Evolutionary conservation across 2,797 vertebrate genomes (phyloP).

Genomic region (Parotocinclus haroldoi): DNA sequence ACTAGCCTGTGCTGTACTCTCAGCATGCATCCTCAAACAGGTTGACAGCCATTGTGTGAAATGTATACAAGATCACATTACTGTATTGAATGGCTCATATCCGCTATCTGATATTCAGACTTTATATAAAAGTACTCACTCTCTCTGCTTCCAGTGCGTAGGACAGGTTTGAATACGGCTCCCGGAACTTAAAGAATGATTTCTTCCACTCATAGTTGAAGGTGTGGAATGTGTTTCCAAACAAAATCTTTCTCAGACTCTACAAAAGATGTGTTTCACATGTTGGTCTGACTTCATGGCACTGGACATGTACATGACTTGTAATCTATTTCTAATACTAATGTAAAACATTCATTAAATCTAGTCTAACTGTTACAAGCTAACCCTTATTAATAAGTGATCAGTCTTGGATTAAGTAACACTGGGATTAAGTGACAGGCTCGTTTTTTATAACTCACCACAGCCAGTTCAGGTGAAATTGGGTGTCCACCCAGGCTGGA

Average conservation of each 20-base stretch:
- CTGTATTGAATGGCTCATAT: neutral
- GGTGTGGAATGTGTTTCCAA: conserved; percentile 60
- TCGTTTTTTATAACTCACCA: conserved; percentile 64
- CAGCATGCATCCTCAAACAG: no score
- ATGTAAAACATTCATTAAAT: no score
- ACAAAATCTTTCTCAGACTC: conserved; percentile 74
- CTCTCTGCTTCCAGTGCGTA: conserved; percentile 73
- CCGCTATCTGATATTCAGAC: neutral
- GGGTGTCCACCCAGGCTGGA: conserved; percentile 58
- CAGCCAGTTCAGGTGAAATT: conserved; percentile 67
- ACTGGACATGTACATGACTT: no score
- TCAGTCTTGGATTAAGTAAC: neutral
- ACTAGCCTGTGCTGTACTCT: no score
- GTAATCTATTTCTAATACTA: no score
- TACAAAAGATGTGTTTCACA: conserved; percentile 40
- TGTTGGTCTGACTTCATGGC: no score
- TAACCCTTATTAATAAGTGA: no score
- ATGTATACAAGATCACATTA: neutral
- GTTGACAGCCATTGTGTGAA: neutral
- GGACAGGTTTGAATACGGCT: conserved; percentile 63
- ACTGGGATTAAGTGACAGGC: conserved; percentile 11
- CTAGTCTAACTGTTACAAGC: no score
- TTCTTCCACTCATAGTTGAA: conserved; percentile 78
- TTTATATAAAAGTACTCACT: conserved; percentile 58
- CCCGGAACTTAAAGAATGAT: conserved; percentile 72